Evolutionary conservation across 2,888 invertebrate genomes (phyloP), one percentile per base, ranked within the genome.

Genomic region (Beris morrisii): DNA sequence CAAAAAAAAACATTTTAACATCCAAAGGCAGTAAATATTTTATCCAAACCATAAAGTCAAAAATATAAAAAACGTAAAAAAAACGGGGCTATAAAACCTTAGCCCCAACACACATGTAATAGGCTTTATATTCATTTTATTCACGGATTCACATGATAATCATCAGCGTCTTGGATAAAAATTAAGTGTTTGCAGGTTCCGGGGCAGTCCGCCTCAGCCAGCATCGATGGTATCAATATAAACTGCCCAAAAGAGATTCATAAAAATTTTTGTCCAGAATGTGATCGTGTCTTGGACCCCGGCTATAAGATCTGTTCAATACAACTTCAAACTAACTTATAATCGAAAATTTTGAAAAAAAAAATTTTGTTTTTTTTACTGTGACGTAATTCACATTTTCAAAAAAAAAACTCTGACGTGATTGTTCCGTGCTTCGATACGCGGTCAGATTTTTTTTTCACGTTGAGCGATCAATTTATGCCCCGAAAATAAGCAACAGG

Each of bases 21-120:
- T 61, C 61, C 50, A 50, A 32, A 38, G 61, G 61, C 61, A 52
- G 61, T 61, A 61, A 50, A 61, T 61, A 61, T 61, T 61, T 61
- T 61, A 61, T 61, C 50, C 30, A 50, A 22, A 3, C 61, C 52
- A 61, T 61, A 61, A 61, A 61, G 61, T 32, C 15, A 22, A 61
- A 38, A 61, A 38, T 50, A 22, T 48, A 38, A 38, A 50, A 50
- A 56, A 43, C 22, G 50, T 38, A 38, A 50, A 22, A 22, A 61
- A 50, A 50, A 38, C 30, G 61, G 43, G 61, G 32, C 43, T 43
- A 61, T 61, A 61, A 61, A 61, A 61, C 50, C 30, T 32, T 32
- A 38, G 52, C 38, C 38, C 48, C 59, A 32, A 15, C 50, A 59
- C 59, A 11, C 45, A 58, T 28, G 13, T 4, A 56, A 43, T 30